Evolutionary conservation across 2,888 invertebrate genomes (phyloP).

Genomic region (Emmelina monodactyla): DNA sequence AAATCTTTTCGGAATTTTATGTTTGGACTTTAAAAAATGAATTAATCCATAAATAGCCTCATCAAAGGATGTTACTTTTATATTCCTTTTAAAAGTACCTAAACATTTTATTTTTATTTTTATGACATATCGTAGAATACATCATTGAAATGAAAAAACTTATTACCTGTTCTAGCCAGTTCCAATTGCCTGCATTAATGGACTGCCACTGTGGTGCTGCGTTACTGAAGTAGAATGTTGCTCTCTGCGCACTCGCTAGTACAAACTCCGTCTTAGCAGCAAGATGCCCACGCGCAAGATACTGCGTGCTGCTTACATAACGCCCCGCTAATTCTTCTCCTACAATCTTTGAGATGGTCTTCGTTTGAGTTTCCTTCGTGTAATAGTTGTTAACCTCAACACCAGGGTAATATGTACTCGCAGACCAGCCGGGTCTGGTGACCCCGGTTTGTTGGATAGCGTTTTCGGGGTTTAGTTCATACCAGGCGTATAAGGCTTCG

Average conservation of each 20-base stretch:
- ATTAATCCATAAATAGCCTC: too few species aligned
- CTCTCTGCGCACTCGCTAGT: constrained; percentile 64
- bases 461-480: constrained; percentile 50
- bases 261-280: constrained; percentile 69
- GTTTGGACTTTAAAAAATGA: too few species aligned
- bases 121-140: too few species aligned
- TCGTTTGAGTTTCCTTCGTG: constrained; percentile 41
- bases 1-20: too few species aligned
- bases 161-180: constrained; percentile 52
- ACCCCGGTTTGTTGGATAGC: constrained; percentile 52
- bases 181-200: constrained; percentile 69
- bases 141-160: too few species aligned
- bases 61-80: too few species aligned
- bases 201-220: constrained; percentile 73
- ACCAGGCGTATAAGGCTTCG: constrained; percentile 60
- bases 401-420: constrained; percentile 56
- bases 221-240: constrained; percentile 71
- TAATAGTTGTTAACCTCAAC: constrained; percentile 39
- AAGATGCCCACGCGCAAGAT: constrained; percentile 69
- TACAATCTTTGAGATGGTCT: constrained; percentile 28
- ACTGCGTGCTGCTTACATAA: constrained; percentile 48
- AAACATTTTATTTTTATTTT: neutral
- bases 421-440: constrained; percentile 52
- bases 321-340: constrained; percentile 37
- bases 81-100: too few species aligned